These are phyloP conservation scores for Meandrina meandrites DNA, from an alignment of 92 coral and sea anemone genomes.

Conservation along the genomic window DNA sequence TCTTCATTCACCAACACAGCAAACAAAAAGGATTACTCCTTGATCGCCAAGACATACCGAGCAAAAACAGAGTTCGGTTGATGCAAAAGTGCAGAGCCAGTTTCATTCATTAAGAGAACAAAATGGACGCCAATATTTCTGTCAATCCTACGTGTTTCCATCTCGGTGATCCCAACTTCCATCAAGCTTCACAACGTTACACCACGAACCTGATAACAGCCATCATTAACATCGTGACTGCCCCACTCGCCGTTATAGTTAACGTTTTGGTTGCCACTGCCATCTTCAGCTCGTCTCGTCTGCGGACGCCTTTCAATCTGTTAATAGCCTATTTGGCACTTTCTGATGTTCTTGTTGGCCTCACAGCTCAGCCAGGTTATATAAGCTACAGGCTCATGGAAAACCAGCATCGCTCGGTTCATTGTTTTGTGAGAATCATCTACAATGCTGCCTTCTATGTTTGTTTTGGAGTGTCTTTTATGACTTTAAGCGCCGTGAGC, in stretches of 20 bases:
- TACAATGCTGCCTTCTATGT: constrained; percentile 36
- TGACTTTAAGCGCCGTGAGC: constrained; percentile 78
- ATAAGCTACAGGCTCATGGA: constrained; percentile 41
- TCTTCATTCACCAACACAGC: too few relatives aligned
- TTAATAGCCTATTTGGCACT: background rate
- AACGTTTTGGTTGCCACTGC: background rate
- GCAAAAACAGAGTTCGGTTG: too few relatives aligned
- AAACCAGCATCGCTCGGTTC: constrained; percentile 29
- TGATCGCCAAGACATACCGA: too few relatives aligned
- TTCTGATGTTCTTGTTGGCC: constrained; percentile 1
- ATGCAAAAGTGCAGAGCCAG: too few relatives aligned
- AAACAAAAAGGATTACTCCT: too few relatives aligned
- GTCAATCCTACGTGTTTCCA: background rate
- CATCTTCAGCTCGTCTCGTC: background rate
- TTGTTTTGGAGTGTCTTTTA: constrained; percentile 81
- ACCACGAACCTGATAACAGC: background rate
- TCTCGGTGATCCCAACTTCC: background rate
- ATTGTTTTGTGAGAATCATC: constrained; percentile 25
- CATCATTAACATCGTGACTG: background rate
- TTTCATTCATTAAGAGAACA: too few relatives aligned
- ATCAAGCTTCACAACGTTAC: background rate
- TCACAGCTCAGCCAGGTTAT: constrained; percentile 2
- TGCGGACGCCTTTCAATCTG: background rate
- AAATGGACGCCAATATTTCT: background rate
- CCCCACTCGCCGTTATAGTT: background rate